phyloP scores from a whole-genome alignment of 1,140 invertebrate genomes.

The Lysiphlebus fabarum region DNA sequence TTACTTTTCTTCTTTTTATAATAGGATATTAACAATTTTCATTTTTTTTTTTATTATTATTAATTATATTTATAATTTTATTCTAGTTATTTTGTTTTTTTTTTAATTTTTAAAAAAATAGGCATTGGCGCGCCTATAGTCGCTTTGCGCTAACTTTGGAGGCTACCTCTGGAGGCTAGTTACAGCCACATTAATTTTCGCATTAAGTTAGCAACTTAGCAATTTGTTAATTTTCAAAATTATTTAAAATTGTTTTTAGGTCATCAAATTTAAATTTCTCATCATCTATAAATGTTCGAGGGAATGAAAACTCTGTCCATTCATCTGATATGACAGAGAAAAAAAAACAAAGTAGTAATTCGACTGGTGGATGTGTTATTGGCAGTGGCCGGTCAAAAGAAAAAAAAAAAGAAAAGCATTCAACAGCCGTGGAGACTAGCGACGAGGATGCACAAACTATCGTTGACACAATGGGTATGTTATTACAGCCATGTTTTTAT shows the following conservation, averaged over 20 bases:
- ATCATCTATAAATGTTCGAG: slow-evolving; percentile 35
- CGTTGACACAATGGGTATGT: slow-evolving; percentile 47
- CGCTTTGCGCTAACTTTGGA: too few species aligned
- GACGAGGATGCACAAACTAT: slow-evolving; percentile 50
- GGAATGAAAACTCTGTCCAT: slow-evolving; percentile 29
- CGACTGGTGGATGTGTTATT: slow-evolving; percentile 24
- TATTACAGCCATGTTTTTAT: neutral
- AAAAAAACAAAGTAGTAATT: slow-evolving; percentile 37
- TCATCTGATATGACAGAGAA: slow-evolving; percentile 43
- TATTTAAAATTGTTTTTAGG: slow-evolving; percentile 31
- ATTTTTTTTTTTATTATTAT: too few species aligned
- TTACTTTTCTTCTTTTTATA: too few species aligned
- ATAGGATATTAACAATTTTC: too few species aligned
- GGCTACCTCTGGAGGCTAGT: too few species aligned
- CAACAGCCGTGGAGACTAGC: slow-evolving; percentile 51
- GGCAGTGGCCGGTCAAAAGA: slow-evolving; percentile 43
- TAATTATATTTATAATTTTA: too few species aligned
- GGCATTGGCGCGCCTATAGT: too few species aligned
- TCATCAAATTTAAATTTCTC: slow-evolving; percentile 41
- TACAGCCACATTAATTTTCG: too few species aligned
- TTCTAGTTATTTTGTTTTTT: too few species aligned
- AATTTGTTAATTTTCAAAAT: too few species aligned
- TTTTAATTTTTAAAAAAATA: too few species aligned
- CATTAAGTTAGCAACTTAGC: too few species aligned
- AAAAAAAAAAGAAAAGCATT: slow-evolving; percentile 53